Evolutionary conservation across 2,888 invertebrate species (phyloP), one percentile per base, ranked within the genome.

Genomic region (Agrochola litura): DNA sequence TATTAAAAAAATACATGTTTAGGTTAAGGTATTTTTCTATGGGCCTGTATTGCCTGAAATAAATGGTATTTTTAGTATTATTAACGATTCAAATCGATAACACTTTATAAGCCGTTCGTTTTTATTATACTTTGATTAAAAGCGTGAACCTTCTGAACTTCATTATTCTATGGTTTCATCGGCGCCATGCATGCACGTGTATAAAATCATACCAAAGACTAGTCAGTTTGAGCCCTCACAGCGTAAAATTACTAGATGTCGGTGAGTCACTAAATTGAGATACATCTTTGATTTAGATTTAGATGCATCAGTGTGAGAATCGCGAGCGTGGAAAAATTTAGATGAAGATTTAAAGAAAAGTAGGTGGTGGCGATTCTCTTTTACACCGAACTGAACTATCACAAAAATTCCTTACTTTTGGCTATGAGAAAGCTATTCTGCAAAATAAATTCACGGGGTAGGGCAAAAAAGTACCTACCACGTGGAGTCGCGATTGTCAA

Each of bases 241-340:
- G 81, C 84, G 82, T 85, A 72, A 81, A 85, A 79, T 86, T 56
- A 66, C 30, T 79, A 70, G 74, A 73, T 65, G 41, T 65, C 19
- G 54, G 60, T 77, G 73, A 87, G 72, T 89, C 79, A 83, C 30
- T 25, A 58, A 52, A 66, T 54, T 81, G 19, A 60, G 78, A 75
- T 83, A 66, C 19, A 63, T 70, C 52, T 67, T 71, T 76, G 77
- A 77, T 73, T 68, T 74, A 67, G 72, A 60, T 82, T 75, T 64
- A 72, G 67, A 61, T 78, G 56, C 63, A 81, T 78, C 81, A 76
- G 80, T 84, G 77, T 86, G 86, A 83, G 83, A 81, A 83, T 65
- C 16, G 10, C 12, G 10, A 16, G 25, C 14, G 65, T 58, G 84
- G 84, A 79, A 67, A 41, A 6, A 0, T 61, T 81, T 54, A 22